phyloP scores from a whole-genome alignment of 2,113 vertebrate species.

The Brienomyrus brachyistius region DNA sequence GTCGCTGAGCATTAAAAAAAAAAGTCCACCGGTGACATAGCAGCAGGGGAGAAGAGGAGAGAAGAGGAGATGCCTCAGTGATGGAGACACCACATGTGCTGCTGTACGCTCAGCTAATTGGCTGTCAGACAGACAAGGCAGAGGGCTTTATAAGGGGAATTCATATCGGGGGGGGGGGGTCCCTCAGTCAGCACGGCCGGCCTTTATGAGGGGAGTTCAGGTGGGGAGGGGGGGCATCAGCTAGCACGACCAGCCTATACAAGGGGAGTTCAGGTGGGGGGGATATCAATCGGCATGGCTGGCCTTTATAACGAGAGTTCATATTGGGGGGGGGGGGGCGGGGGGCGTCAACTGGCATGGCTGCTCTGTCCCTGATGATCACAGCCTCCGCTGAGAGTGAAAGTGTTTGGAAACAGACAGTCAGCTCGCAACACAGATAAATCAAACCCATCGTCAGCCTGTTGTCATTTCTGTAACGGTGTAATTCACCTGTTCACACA shows the following conservation, averaged over 20 bases:
- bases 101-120: conserved; percentile 1
- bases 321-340: neutral
- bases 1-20: neutral
- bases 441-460: neutral
- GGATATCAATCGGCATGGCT: neutral
- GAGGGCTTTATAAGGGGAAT: conserved; percentile 4
- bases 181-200: neutral
- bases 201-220: neutral
- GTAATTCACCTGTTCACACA: neutral
- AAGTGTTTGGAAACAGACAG: neutral
- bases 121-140: conserved; percentile 10
- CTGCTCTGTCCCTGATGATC: neutral
- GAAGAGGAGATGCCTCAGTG: neutral
- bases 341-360: too few relatives aligned
- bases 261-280: neutral
- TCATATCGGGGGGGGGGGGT: neutral
- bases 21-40: neutral
- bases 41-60: neutral
- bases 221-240: neutral
- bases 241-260: neutral
- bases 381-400: neutral
- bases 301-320: conserved; percentile 5
- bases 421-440: neutral
- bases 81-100: neutral
- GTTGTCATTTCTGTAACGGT: neutral